Percentiles rank a stretch among this genome's conserved stretches.
Evolutionary conservation across 92 coral and sea anemone genomes (phyloP).

Genomic region (Porites evermanni): DNA sequence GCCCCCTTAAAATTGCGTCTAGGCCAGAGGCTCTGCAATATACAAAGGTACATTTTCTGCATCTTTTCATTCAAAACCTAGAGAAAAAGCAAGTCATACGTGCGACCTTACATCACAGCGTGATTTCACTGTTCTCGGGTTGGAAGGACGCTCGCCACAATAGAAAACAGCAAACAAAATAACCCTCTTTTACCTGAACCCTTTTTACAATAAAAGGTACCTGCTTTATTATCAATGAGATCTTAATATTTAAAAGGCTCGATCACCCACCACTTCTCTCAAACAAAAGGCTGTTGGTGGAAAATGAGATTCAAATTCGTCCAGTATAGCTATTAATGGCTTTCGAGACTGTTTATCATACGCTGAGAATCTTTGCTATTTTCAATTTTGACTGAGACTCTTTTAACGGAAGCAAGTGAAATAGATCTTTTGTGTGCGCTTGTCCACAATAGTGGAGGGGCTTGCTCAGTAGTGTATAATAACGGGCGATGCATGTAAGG

Average conservation of each 20-base stretch:
- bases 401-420: background rate
- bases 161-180: background rate
- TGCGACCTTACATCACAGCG: background rate
- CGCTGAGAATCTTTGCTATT: background rate
- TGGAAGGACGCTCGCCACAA: conserved; percentile 4
- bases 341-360: background rate
- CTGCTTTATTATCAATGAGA: conserved; percentile 23
- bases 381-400: background rate
- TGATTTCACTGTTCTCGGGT: background rate
- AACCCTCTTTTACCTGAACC: conserved; percentile 3
- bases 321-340: background rate
- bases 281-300: conserved; percentile 7
- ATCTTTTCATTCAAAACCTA: background rate
- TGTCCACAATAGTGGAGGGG: conserved; percentile 7
- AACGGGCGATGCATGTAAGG: too few relatives aligned
- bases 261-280: conserved; percentile 18
- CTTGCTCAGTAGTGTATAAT: background rate
- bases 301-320: background rate
- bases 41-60: background rate
- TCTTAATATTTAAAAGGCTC: conserved; percentile 10
- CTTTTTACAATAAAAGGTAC: conserved; percentile 1
- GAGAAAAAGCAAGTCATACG: background rate
- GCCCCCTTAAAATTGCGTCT: too few relatives aligned
- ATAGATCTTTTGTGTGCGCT: background rate
- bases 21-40: background rate